phyloP scores from a whole-genome alignment of 2,113 vertebrate genomes.

The Jaculus jaculus region DNA sequence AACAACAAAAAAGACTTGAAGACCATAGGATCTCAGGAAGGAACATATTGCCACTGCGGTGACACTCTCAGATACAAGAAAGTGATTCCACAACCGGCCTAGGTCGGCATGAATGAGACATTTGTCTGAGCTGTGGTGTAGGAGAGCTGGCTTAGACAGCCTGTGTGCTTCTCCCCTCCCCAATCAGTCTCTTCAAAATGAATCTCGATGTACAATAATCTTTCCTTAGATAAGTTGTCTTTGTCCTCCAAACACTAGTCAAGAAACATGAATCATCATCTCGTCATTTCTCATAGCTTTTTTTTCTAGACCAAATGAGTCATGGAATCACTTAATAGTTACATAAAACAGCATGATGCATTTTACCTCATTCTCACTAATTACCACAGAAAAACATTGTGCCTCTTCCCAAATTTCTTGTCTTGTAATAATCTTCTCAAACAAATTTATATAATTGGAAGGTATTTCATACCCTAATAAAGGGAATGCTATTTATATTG shows the following conservation, averaged over 20 bases:
- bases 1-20: neutral
- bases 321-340: neutral
- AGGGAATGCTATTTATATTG: neutral
- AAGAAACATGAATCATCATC: neutral
- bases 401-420: neutral
- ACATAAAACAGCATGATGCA: neutral
- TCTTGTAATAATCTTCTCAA: neutral
- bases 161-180: neutral
- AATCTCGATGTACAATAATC: neutral
- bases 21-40: neutral
- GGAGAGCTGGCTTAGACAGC: neutral
- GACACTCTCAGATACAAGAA: neutral
- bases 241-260: neutral
- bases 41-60: neutral
- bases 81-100: neutral
- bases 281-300: neutral
- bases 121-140: neutral
- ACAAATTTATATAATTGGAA: neutral
- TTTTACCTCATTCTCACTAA: conserved; percentile 6
- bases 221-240: neutral
- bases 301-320: neutral
- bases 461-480: neutral
- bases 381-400: neutral
- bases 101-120: neutral
- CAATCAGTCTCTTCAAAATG: neutral